Evolutionary conservation across 2,113 vertebrate genomes (phyloP).

Genomic region (Pteruthius melanotis): DNA sequence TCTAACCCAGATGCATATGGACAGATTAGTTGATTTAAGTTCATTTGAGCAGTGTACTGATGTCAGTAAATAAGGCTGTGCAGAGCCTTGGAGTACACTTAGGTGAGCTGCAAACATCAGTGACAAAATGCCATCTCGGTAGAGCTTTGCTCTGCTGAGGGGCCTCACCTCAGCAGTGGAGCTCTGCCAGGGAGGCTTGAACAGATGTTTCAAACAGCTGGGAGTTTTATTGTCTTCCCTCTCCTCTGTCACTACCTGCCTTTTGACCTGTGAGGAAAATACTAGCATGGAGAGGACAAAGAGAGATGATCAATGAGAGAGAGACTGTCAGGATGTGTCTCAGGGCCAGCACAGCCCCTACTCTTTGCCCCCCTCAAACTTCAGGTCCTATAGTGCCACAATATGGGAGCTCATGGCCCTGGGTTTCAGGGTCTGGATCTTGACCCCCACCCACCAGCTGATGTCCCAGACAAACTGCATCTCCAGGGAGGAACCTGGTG

Average conservation of each 20-base stretch:
- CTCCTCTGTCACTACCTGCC: neutral
- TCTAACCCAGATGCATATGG: neutral
- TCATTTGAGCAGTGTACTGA: neutral
- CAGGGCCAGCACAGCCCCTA: neutral
- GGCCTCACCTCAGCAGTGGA: neutral
- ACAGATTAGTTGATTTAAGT: neutral
- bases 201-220: neutral
- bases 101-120: neutral
- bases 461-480: neutral
- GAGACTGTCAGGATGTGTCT: no score
- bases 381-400: neutral
- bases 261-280: neutral
- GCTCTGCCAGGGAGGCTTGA: neutral
- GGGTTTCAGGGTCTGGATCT: neutral
- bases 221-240: neutral
- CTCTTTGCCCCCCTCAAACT: rapidly evolving
- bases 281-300: rapidly evolving
- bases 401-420: rapidly evolving
- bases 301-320: neutral
- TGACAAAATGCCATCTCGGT: neutral
- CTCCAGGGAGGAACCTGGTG: neutral
- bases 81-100: neutral
- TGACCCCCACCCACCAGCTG: rapidly evolving
- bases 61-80: neutral
- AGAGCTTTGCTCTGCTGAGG: neutral